phyloP scores from a whole-genome alignment of 2,113 vertebrate species.

The Lutjanus erythropterus region DNA sequence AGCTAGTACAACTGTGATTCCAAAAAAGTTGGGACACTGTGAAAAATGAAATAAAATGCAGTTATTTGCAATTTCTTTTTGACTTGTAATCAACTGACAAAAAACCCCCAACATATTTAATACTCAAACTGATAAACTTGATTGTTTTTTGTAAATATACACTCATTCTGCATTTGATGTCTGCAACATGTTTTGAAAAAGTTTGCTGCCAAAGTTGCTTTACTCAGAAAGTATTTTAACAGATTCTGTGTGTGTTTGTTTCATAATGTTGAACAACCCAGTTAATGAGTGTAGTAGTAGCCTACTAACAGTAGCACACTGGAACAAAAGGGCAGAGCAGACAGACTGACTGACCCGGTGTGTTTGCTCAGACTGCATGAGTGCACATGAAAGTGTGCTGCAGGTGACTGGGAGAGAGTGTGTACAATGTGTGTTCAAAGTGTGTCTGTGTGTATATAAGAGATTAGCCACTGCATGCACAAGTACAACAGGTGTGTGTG shows the following conservation, averaged over 20 bases:
- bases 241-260: no score
- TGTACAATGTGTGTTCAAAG: constrained; percentile 20
- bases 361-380: constrained; percentile 54
- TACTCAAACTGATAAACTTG: no score
- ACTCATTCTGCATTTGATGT: no score
- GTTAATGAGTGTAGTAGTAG: constrained; percentile 49
- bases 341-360: constrained; percentile 2
- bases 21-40: no score
- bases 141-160: no score
- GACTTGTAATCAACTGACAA: no score
- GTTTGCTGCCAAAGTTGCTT: constrained; percentile 9
- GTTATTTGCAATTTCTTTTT: no score
- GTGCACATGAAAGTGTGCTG: constrained; percentile 42
- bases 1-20: neutral
- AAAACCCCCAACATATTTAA: no score
- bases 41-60: no score
- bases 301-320: constrained; percentile 7
- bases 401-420: constrained; percentile 37
- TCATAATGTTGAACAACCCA: neutral
- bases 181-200: no score
- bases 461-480: constrained; percentile 24
- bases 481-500: constrained; percentile 23
- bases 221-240: neutral
- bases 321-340: constrained; percentile 13
- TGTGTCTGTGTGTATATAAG: constrained; percentile 9